A percentile compares a stretch with the other conserved stretches of the same genome.
phyloP scores from a whole-genome alignment of 2,113 vertebrate species.

The Oophaga pumilio region DNA sequence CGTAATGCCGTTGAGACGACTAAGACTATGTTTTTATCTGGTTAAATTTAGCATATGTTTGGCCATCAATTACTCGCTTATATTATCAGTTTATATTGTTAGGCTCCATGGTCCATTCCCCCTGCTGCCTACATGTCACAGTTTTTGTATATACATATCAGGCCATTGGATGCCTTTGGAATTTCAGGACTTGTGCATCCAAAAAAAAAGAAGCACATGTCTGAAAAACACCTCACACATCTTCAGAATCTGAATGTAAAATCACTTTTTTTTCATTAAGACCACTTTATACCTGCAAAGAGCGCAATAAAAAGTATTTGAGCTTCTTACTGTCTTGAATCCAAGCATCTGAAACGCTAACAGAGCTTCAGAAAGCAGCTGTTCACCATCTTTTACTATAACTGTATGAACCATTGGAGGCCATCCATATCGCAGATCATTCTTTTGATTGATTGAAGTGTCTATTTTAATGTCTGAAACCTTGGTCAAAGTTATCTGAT shows the following conservation, averaged over 20 bases:
- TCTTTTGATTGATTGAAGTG: too few relatives aligned
- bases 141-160: constrained; percentile 27
- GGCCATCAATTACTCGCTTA: neutral
- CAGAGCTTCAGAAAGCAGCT: too few relatives aligned
- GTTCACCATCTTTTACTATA: too few relatives aligned
- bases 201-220: neutral
- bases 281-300: neutral
- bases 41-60: constrained; percentile 42
- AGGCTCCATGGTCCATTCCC: constrained; percentile 4
- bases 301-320: too few relatives aligned
- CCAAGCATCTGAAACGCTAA: too few relatives aligned
- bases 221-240: neutral
- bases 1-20: neutral
- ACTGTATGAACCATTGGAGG: too few relatives aligned
- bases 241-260: neutral
- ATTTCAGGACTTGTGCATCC: neutral
- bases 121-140: constrained; percentile 16
- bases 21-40: neutral
- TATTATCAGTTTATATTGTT: constrained; percentile 34
- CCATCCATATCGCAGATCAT: too few relatives aligned
- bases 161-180: neutral
- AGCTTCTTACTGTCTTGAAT: too few relatives aligned
- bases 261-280: neutral
- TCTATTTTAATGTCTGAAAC: too few relatives aligned
- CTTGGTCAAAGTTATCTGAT: too few relatives aligned